Base-by-base conservation (phyloP, 2,888 invertebrate genomes). In the Phragmatobia fuliginosa region DNA sequence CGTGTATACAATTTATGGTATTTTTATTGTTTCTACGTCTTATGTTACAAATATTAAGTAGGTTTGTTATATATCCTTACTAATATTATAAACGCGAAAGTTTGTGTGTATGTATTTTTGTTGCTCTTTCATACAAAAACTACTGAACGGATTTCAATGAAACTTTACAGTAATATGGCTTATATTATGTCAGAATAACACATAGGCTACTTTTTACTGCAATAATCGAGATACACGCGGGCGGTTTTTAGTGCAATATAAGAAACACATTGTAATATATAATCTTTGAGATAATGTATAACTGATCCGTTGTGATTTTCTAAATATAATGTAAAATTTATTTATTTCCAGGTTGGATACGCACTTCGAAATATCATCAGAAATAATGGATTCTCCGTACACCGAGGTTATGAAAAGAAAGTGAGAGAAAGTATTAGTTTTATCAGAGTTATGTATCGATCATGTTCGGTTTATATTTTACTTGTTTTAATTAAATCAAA, bases 301-400 rank as follows among this genome's bases (percentile, higher is more conserved):
- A 11, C n/a, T n/a, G 52, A 28, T 28, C 25, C 25, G 25, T 25
- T 2, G 2, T 11, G n/a, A 10, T 2, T 36, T 25, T 14, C 32
- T 8, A 11, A 21, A 5, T 14, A 11, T 18, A 18, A 52, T 16
- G 21, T 49, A 18, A 11, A n/a, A 31, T 21, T 32, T 66, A 1
- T 67, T 58, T 45, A 0, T 41, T 68, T 63, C 4, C 90, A 94
- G 94, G 77, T 76, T 93, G 83, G 93, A 94, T 56, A 93, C 92
- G 0, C 91, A 93, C 63, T 92, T 86, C 80, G 94, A 93, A 76
- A 82, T 94, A 60, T 86, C 91, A 0, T 88, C 92, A 0, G 92
- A 94, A 73, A 91, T 90, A 68, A 73, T 92, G 71, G 91, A 92
- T 69, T 86, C 90, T 0, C 91, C 91, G 0, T 86, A 84, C 1